Base-by-base conservation (phyloP, 37 sponge, comb jelly and placozoan genomes). In the Sycon ciliatum region DNA sequence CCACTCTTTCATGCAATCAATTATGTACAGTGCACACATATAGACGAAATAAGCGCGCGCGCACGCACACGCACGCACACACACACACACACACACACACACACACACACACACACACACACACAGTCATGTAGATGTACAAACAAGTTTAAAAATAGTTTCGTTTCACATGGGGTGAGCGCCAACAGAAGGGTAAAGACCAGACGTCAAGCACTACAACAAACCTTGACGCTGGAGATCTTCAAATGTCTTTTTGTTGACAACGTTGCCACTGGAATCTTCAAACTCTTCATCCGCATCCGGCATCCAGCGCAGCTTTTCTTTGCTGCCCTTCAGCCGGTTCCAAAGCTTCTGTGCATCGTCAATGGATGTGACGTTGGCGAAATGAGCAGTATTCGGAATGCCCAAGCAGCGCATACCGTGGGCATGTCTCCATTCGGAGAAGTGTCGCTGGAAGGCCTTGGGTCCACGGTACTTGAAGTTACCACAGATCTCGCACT, bases 371-470 rank as follows among this genome's bases (percentile, higher is more conserved):
- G 93, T 96, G 54, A 96, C 85, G 37, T 96, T 96, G 56, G 93
- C 93, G 81, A 96, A 96, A 72, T 96, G 99, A 20, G 99, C 93
- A 1, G 99, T 96, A 83, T 96, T 96, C 2, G 99, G 99, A 54
- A 96, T 96, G n/a, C 93, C 93, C 26, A 96, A 83, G 32, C 93
- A 84, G 16, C 99, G 69, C 99, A 96, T 96, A 0, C 99, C 99
- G 77, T 91, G 86, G 4, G 99, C 99, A 82, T 96, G 99, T 23
- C 93, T 68, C 93, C 93, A 96, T 62, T 96, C 97, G 7, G 63
- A 60, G 30, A 97, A 97, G 72, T 97, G 99, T 36, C 94, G 63
- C 80, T 97, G 99, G 64, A 97, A 97, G 24, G 93, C 85, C 37
- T 97, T 97, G 1, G 99, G 99, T 26, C 99, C 99, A 28, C 84